Percentiles rank a stretch among this genome's conserved stretches.
These are phyloP conservation scores for Neodiprion fabricii DNA, from an alignment of 1,140 invertebrate genomes.

Conservation along the genomic window DNA sequence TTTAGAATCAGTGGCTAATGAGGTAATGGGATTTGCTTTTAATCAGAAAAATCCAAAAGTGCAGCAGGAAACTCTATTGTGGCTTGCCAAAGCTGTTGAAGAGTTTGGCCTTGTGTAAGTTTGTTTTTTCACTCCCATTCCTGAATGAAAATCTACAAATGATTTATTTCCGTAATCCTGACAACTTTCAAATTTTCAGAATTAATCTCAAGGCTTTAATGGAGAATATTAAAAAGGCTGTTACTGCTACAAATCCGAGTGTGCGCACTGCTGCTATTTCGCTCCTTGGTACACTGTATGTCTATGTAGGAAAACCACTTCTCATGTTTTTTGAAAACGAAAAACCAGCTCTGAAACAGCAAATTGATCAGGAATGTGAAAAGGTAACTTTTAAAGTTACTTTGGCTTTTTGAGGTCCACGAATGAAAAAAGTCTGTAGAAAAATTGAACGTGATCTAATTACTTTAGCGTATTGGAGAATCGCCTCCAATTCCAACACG, in stretches of 20 bases:
- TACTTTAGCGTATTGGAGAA: conserved; percentile 66
- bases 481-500: conserved; percentile 75
- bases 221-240: conserved; percentile 82
- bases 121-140: conserved; percentile 21
- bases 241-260: conserved; percentile 83
- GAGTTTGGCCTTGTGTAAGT: conserved; percentile 85
- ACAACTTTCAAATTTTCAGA: conserved; percentile 59
- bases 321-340: conserved; percentile 86
- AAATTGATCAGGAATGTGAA: conserved; percentile 88
- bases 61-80: conserved; percentile 82
- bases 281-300: conserved; percentile 74
- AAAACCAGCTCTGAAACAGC: conserved; percentile 83
- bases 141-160: not conserved
- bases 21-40: conserved; percentile 78
- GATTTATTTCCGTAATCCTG: conserved; percentile 13
- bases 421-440: too few relatives aligned
- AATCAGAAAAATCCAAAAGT: conserved; percentile 93
- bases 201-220: conserved; percentile 82
- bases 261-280: conserved; percentile 78
- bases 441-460: conserved; percentile 14
- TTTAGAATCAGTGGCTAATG: conserved; percentile 76
- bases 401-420: too few relatives aligned
- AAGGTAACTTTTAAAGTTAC: conserved; percentile 62
- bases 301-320: conserved; percentile 81
- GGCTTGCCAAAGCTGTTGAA: conserved; percentile 78